Evolutionary conservation across 2,113 vertebrate species (phyloP).

Genomic region (Thunnus maccoyii): DNA sequence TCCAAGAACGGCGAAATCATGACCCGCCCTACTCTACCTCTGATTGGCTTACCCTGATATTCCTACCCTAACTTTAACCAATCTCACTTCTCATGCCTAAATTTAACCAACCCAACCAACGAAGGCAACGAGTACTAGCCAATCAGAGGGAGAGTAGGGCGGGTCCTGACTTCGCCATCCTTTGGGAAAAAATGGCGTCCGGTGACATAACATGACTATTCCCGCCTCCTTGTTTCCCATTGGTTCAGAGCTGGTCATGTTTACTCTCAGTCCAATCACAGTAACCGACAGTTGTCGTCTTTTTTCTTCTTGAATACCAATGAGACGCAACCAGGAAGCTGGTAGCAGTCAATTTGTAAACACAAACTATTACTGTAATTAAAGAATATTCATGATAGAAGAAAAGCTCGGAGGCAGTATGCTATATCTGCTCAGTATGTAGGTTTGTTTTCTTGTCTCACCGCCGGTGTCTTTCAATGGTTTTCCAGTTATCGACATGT

Average conservation of each 20-base stretch:
- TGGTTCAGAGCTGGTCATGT: background rate
- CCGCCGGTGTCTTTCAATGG: background rate
- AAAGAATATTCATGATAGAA: background rate
- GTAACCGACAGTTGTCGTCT: accelerated
- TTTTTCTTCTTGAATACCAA: background rate
- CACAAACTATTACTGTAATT: background rate
- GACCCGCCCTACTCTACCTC: too few species aligned
- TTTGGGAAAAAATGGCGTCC: too few species aligned
- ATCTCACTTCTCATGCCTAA: too few species aligned
- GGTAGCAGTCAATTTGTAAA: accelerated
- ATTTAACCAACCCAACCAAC: too few species aligned
- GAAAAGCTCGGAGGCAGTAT: background rate
- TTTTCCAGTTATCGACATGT: background rate
- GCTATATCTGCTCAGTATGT: accelerated
- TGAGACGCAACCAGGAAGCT: slow-evolving; percentile 64
- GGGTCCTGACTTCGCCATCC: too few species aligned
- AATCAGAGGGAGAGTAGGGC: too few species aligned
- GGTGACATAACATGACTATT: too few species aligned
- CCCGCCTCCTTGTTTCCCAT: slow-evolving; percentile 22
- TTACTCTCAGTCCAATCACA: slow-evolving; percentile 58
- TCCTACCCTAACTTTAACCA: too few species aligned
- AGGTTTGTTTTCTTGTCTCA: background rate
- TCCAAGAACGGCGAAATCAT: too few species aligned
- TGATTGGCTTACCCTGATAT: too few species aligned
- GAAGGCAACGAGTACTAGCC: too few species aligned